Percentiles rank a stretch among this genome's conserved stretches.
phyloP scores from a whole-genome alignment of 2,888 invertebrate species.

The Xestia c-nigrum region DNA sequence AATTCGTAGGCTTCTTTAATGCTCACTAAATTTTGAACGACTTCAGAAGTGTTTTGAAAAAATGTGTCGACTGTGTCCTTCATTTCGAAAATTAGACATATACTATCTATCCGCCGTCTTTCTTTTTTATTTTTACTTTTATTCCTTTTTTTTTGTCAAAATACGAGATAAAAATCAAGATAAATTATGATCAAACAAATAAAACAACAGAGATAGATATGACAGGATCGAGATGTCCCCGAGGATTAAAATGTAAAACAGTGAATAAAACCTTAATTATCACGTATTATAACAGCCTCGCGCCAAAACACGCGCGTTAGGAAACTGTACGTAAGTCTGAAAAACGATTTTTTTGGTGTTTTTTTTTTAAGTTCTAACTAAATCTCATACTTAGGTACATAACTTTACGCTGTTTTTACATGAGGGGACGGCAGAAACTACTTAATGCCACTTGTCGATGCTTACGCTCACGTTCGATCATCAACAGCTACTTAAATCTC shows the following conservation, averaged over 20 bases:
- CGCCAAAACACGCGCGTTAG: constrained; percentile 55
- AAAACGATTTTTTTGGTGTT: constrained; percentile 6
- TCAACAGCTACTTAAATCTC: not conserved
- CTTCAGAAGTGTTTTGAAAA: not conserved
- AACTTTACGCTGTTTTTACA: not conserved
- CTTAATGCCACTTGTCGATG: not conserved
- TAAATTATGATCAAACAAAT: constrained; percentile 33
- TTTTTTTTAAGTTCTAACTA: not conserved
- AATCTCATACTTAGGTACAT: not conserved
- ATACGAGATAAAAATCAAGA: not conserved
- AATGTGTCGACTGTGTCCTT: not conserved
- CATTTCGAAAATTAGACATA: not conserved
- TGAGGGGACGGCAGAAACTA: not conserved
- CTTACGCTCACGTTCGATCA: not conserved
- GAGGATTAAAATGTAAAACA: constrained; percentile 73
- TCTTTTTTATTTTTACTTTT: too few relatives aligned
- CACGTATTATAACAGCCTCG: constrained; percentile 78
- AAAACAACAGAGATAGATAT: constrained; percentile 25
- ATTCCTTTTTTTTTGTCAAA: not conserved
- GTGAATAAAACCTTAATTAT: constrained; percentile 80
- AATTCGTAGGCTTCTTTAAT: not conserved
- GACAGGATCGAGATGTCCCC: constrained; percentile 74
- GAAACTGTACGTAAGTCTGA: constrained; percentile 42
- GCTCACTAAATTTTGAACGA: not conserved
- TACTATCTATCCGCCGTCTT: too few relatives aligned